Conservation (phyloP, 2,888 invertebrate species). For the Dryomyza anilis region DNA sequence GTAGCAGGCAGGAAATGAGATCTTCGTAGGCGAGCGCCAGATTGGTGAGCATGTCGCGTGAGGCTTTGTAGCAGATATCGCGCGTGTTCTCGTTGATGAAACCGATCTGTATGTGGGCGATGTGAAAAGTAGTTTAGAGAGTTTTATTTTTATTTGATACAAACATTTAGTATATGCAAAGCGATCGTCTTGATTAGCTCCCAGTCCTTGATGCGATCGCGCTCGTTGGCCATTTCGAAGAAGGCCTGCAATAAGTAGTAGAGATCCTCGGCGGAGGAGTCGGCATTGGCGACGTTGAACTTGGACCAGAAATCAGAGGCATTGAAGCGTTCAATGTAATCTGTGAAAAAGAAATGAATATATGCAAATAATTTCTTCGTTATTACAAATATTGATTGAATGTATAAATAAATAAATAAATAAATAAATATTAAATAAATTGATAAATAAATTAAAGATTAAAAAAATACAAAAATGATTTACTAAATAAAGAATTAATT, state of each 20-base stretch:
- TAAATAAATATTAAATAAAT: not conserved
- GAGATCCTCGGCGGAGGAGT: slow-evolving; percentile 73
- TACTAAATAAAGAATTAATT: not conserved
- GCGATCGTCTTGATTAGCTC: slow-evolving; percentile 71
- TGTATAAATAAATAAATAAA: too few species aligned
- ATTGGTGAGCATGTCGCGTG: slow-evolving; percentile 73
- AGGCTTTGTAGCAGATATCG: slow-evolving; percentile 76
- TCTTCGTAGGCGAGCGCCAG: slow-evolving; percentile 73
- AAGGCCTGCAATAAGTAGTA: slow-evolving; percentile 79
- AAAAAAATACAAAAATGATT: not conserved
- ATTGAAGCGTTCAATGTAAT: slow-evolving; percentile 63
- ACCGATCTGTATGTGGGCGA: slow-evolving; percentile 66
- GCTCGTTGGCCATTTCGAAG: slow-evolving; percentile 77
- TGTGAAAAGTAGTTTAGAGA: slow-evolving; percentile 2
- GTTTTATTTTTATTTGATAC: slow-evolving; percentile 17
- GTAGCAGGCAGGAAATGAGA: slow-evolving; percentile 71
- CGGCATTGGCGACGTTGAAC: slow-evolving; percentile 70
- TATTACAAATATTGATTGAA: slow-evolving; percentile 4
- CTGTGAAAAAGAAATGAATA: slow-evolving; percentile 37
- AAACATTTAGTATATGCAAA: slow-evolving; percentile 73
- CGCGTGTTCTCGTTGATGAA: slow-evolving; percentile 72
- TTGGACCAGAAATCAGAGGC: slow-evolving; percentile 62
- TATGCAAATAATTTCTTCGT: not conserved
- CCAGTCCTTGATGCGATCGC: slow-evolving; percentile 65
- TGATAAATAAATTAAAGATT: not conserved